These are phyloP conservation scores for Glaucidium brasilianum DNA, from an alignment of 2,113 vertebrate genomes.

Conservation along the genomic window DNA sequence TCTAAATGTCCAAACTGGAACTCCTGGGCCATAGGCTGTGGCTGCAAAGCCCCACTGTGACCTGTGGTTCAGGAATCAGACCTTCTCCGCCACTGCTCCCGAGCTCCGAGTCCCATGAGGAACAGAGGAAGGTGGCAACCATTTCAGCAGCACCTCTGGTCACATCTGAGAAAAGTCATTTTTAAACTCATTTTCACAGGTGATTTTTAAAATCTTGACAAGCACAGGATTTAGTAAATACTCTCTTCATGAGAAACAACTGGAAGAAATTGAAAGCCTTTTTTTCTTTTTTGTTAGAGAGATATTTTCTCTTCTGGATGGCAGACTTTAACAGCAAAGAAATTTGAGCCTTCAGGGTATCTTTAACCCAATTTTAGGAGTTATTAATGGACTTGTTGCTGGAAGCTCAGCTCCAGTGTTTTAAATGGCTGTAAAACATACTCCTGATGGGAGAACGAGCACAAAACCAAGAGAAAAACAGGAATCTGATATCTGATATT, in stretches of 20 bases:
- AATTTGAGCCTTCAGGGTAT: not conserved
- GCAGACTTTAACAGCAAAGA: not conserved
- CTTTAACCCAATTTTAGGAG: conserved; percentile 9
- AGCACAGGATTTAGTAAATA: not conserved
- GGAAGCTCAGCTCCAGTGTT: not conserved
- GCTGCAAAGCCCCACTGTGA: not conserved
- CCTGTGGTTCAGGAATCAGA: not conserved
- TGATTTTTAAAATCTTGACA: not conserved
- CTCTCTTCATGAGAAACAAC: not conserved
- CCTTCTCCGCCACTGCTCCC: not conserved
- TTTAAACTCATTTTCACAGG: not conserved
- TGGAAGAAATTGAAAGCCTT: not conserved
- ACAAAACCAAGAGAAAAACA: not conserved
- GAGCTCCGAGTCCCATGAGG: accelerated
- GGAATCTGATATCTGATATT: not conserved
- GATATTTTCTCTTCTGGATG: not conserved
- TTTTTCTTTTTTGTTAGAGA: not conserved
- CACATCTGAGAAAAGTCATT: not conserved
- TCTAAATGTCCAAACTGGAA: not conserved
- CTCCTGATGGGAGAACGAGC: not conserved
- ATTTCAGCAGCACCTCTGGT: not conserved
- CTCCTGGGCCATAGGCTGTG: not conserved
- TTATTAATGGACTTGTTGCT: conserved; percentile 38
- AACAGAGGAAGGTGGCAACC: not conserved
- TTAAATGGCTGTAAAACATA: not conserved